Evolutionary conservation across 2,113 vertebrate genomes (phyloP).

Genomic region (Catharus fuscescens): DNA sequence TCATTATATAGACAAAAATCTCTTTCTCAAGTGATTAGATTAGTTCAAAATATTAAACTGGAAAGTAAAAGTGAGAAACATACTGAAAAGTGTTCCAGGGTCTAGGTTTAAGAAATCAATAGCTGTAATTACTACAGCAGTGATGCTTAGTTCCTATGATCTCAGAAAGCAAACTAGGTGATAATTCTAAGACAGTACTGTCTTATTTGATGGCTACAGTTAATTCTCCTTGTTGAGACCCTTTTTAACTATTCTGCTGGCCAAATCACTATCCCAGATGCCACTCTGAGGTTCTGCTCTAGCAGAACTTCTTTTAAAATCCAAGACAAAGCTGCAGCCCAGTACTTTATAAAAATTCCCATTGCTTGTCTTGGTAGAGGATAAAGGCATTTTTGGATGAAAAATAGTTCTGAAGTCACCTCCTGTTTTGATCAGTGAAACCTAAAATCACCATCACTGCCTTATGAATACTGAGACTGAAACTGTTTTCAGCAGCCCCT

Average conservation of each 20-base stretch:
- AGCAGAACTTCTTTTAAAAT: not conserved
- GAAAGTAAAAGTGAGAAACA: not conserved
- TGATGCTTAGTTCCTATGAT: not conserved
- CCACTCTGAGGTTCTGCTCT: not conserved
- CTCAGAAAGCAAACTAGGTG: not conserved
- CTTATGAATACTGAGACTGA: not conserved
- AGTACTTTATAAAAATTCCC: not conserved
- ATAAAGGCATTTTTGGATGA: not conserved
- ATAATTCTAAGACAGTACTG: not conserved
- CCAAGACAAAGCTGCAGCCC: not conserved
- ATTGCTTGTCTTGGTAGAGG: not conserved
- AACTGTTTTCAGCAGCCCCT: not conserved
- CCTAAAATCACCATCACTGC: not conserved
- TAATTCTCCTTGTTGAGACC: not conserved
- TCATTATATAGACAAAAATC: accelerated
- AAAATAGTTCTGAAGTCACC: not conserved
- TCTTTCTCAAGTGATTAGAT: not conserved
- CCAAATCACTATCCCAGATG: not conserved
- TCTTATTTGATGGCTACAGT: not conserved
- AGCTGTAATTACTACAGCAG: not conserved
- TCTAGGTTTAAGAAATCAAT: not conserved
- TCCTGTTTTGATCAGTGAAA: not conserved
- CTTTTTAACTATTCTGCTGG: not conserved
- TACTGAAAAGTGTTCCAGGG: not conserved
- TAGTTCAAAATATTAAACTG: not conserved